These are phyloP conservation scores for Zaprionus ghesquierei DNA, from an alignment of 1,140 invertebrate genomes.

Conservation along the genomic window DNA sequence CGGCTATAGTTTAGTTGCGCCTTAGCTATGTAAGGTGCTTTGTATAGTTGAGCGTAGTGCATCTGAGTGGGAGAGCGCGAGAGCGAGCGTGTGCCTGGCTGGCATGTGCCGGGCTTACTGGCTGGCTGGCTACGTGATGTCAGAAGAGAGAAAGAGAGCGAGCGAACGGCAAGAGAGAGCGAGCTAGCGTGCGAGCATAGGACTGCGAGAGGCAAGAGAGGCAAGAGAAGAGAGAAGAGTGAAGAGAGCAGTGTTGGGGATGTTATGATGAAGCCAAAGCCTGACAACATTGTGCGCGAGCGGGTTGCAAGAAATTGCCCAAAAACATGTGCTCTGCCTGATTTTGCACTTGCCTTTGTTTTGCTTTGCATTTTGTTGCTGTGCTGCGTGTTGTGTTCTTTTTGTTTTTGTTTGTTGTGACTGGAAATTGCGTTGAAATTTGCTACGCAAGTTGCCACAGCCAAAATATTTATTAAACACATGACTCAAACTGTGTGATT, in stretches of 20 bases:
- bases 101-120: slow-evolving; percentile 76
- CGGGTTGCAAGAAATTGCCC: slow-evolving; percentile 36
- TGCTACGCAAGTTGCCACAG: slow-evolving; percentile 35
- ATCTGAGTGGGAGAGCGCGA: slow-evolving; percentile 77
- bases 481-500: slow-evolving; percentile 57
- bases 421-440: slow-evolving; percentile 64
- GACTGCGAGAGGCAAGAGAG: not conserved
- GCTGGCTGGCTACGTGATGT: slow-evolving; percentile 45
- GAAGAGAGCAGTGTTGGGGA: not conserved
- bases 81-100: slow-evolving; percentile 60
- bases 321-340: slow-evolving; percentile 43
- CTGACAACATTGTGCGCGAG: slow-evolving; percentile 32
- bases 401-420: slow-evolving; percentile 45
- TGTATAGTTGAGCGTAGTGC: slow-evolving; percentile 73
- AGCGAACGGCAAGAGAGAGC: slow-evolving; percentile 3
- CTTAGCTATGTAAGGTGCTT: slow-evolving; percentile 72
- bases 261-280: slow-evolving; percentile 38
- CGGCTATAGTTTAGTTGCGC: slow-evolving; percentile 66
- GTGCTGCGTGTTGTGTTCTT: slow-evolving; percentile 42
- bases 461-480: slow-evolving; percentile 68
- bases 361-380: slow-evolving; percentile 33
- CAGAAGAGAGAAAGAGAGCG: slow-evolving; percentile 21
- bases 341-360: slow-evolving; percentile 54
- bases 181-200: not conserved
- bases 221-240: not conserved